Conservation (phyloP, 2,888 invertebrate species). For the Patella pellucida region DNA sequence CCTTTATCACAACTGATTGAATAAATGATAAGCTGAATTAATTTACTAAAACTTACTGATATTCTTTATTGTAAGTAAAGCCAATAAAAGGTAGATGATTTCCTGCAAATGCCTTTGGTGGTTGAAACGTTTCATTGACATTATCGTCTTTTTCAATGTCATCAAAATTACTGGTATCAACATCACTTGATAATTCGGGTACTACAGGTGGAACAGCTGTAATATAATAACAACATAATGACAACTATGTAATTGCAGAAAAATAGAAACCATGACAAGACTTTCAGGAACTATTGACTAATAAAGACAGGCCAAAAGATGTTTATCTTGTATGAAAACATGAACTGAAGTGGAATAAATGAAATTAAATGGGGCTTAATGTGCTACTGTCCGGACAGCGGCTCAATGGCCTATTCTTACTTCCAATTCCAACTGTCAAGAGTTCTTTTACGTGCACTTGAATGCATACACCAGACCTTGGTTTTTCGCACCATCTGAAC, state of each 20-base stretch:
- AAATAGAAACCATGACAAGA: neutral
- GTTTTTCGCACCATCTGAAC: too few species aligned
- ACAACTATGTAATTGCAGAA: too few species aligned
- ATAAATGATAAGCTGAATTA: neutral
- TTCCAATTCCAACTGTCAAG: too few species aligned
- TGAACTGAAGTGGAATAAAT: too few species aligned
- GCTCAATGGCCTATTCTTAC: too few species aligned
- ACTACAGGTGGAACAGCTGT: constrained; percentile 89
- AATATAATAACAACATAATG: constrained; percentile 17
- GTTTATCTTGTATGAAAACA: too few species aligned
- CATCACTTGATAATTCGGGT: constrained; percentile 94
- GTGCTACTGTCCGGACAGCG: too few species aligned
- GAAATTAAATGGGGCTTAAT: too few species aligned
- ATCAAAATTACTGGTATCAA: constrained; percentile 98
- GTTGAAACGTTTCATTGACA: constrained; percentile 90
- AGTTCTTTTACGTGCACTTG: too few species aligned
- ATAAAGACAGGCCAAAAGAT: too few species aligned
- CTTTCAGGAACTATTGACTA: too few species aligned
- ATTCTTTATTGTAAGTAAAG: constrained; percentile 90
- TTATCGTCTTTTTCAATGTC: constrained; percentile 95
- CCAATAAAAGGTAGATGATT: constrained; percentile 99
- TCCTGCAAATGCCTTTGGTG: constrained; percentile 97
- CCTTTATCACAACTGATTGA: neutral
- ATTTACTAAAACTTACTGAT: constrained; percentile 75
- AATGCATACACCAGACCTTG: too few species aligned